A percentile compares a stretch with the other conserved stretches of the same genome.
phyloP scores from a whole-genome alignment of 2,888 invertebrate species.

The Hermaeophaga mercurialis region DNA sequence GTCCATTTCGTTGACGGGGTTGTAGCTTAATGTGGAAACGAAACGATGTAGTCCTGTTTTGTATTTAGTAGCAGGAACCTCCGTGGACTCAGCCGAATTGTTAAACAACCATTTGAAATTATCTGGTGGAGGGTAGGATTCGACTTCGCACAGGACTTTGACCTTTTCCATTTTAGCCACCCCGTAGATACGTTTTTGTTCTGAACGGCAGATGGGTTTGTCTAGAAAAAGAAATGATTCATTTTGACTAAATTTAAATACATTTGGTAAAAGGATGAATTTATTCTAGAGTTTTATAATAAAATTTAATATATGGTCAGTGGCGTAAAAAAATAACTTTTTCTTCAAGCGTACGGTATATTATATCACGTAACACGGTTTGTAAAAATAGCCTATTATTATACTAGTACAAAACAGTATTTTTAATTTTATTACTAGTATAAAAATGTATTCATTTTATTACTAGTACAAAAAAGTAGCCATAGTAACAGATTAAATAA shows the following conservation, averaged over 20 bases:
- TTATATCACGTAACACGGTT: no score
- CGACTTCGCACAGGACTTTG: constrained; percentile 80
- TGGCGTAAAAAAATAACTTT: no score
- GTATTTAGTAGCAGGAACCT: constrained; percentile 74
- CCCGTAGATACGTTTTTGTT: constrained; percentile 79
- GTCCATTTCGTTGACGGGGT: constrained; percentile 75
- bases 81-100: constrained; percentile 81
- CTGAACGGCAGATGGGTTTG: constrained; percentile 79
- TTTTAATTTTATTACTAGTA: no score
- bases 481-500: no score
- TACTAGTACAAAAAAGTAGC: no score
- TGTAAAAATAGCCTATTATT: no score
- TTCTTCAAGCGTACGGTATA: no score
- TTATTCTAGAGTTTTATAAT: no score
- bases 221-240: constrained; percentile 63
- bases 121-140: constrained; percentile 81
- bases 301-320: no score
- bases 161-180: constrained; percentile 83
- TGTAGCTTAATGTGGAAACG: constrained; percentile 74
- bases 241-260: neutral
- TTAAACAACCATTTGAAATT: constrained; percentile 89
- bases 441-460: no score
- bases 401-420: no score
- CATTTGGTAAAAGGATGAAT: no score
- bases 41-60: constrained; percentile 60